A percentile compares a stretch with the other conserved stretches of the same genome.
These are phyloP conservation scores for Ricordea florida DNA, from an alignment of 92 coral and sea anemone genomes.

Conservation along the genomic window DNA sequence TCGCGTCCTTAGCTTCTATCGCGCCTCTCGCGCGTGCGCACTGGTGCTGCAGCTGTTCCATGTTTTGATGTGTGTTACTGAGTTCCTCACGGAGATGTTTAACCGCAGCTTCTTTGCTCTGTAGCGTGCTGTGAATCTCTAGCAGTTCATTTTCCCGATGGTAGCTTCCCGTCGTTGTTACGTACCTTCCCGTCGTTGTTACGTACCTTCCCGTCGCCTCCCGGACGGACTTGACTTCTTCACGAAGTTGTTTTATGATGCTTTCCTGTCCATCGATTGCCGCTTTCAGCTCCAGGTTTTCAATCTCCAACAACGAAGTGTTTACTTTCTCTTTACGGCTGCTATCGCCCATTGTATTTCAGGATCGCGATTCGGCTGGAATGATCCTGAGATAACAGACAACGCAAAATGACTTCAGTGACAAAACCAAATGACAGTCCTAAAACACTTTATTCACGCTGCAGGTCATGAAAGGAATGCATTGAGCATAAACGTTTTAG, in stretches of 20 bases:
- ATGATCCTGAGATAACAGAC: not conserved
- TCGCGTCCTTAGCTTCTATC: constrained; percentile 85
- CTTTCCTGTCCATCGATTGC: constrained; percentile 67
- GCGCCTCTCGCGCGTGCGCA: constrained; percentile 86
- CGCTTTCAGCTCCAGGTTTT: constrained; percentile 81
- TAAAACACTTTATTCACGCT: too few species aligned
- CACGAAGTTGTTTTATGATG: constrained; percentile 54
- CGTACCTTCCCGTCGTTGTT: constrained; percentile 7
- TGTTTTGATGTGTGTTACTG: constrained; percentile 57
- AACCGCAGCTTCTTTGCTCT: constrained; percentile 71
- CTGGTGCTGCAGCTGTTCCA: constrained; percentile 79
- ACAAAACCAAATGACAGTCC: not conserved
- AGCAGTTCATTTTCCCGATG: constrained; percentile 57
- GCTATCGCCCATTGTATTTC: constrained; percentile 11
- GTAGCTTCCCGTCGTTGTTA: constrained; percentile 13
- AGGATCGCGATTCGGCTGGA: constrained; percentile 1
- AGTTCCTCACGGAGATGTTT: constrained; percentile 82
- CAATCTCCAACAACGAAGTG: constrained; percentile 55
- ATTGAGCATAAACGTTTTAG: too few species aligned
- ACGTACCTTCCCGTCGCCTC: constrained; percentile 18
- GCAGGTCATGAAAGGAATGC: too few species aligned
- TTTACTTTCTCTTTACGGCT: constrained; percentile 7
- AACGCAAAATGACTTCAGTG: not conserved
- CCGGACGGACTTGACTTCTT: constrained; percentile 51
- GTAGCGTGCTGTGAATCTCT: constrained; percentile 73